Base-by-base conservation (phyloP, 2,888 invertebrate species). In the Andrena haemorrhoa region DNA sequence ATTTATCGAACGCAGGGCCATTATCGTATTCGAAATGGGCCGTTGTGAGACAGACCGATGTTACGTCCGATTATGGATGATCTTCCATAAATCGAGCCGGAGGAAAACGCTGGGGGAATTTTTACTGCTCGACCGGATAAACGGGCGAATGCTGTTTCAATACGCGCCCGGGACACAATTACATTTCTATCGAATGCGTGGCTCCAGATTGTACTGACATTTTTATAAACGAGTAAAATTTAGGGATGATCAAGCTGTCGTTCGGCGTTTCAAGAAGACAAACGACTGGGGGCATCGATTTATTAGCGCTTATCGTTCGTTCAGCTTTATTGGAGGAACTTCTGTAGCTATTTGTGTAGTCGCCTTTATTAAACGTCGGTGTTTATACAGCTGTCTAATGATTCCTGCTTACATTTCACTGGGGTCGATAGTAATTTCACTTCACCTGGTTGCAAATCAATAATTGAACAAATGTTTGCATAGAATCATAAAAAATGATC, bases 51-150 rank as follows among this genome's bases (percentile, higher is more conserved):
- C 64, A 31, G 56, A 58, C 73, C 41, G 12, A 64, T 64, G 58
- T 68, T 83, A 66, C 47, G 64, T 68, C 51, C 61, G 73, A 83
- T 78, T 86, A 85, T 72, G 72, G 73, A 76, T 79, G 83, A 71
- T 79, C 70, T 70, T 78, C 73, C 66, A 75, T 80, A 70, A 85
- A 78, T 77, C 70, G 71, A 68, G 70, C 31, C 68, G 16, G 49
- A 20, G 69, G 69, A 70, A 71, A 71, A 66, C 53, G 51, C 35
- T 68, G 72, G 63, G 51, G 47, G 51, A 58, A 35, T 49, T 47
- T 65, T 66, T 49, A 56, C 41, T 41, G 61, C 61, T 20, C 33
- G 49, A n/a, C 20, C 58, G 69, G 64, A 41, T 41, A 41, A 41
- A 41, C 41, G 71, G 61, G 29, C 33, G 56, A 56, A 31, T 63